Conservation (phyloP, 2,113 vertebrate species). For the Choloepus hoffmanni region DNA sequence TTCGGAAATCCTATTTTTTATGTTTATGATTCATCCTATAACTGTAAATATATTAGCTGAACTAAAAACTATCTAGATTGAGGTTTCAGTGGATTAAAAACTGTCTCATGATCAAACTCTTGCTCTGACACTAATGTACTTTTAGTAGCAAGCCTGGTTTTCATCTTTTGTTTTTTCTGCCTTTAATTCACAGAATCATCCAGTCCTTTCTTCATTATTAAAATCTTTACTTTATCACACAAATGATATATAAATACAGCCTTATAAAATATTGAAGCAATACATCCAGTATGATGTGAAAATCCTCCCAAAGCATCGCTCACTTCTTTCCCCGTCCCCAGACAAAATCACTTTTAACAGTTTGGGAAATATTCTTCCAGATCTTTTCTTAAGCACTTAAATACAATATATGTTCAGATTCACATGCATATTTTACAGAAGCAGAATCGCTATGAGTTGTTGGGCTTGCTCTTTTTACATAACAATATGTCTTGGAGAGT, state of each 20-base stretch:
- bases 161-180: constrained; percentile 18
- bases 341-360: background rate
- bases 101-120: background rate
- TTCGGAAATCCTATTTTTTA: background rate
- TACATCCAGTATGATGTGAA: background rate
- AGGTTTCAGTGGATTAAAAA: background rate
- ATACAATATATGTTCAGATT: background rate
- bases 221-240: background rate
- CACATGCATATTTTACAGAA: background rate
- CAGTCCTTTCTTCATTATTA: constrained; percentile 7
- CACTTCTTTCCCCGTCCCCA: background rate
- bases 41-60: background rate
- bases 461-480: background rate
- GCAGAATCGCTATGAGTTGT: background rate
- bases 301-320: background rate
- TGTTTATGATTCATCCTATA: background rate
- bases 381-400: constrained; percentile 4
- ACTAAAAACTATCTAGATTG: background rate
- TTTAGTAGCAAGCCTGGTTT: background rate
- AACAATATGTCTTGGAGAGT: background rate
- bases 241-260: background rate
- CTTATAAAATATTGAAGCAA: background rate
- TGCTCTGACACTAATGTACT: background rate
- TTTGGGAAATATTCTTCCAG: background rate
- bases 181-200: constrained; percentile 20